Conservation (phyloP, 2,113 vertebrate species). For the Catagonus wagneri region DNA sequence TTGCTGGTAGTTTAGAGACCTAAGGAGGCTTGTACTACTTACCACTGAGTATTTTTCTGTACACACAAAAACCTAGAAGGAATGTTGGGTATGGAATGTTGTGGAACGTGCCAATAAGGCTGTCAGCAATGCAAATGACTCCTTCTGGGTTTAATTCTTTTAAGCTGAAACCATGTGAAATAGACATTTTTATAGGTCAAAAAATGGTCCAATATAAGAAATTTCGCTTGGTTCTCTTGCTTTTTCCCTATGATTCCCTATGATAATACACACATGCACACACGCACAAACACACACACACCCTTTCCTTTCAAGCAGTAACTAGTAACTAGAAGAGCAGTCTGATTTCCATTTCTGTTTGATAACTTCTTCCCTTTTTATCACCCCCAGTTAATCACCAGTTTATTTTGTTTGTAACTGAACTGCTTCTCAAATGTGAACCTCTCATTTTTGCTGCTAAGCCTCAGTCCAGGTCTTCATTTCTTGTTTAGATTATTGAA, state of each 20-base stretch:
- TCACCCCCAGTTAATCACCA: neutral
- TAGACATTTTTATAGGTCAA: constrained; percentile 23
- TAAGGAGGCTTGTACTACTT: constrained; percentile 43
- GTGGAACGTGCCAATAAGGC: neutral
- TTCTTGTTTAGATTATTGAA: neutral
- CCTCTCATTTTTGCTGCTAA: neutral
- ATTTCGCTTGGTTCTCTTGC: neutral
- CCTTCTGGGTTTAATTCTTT: neutral
- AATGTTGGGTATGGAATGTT: constrained; percentile 13
- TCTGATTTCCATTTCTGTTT: neutral
- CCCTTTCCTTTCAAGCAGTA: neutral
- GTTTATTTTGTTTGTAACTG: neutral
- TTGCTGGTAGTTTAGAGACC: constrained; percentile 31
- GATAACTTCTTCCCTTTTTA: too few species aligned
- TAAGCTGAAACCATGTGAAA: neutral
- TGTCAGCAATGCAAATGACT: neutral
- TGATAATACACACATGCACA: neutral
- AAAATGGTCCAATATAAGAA: neutral
- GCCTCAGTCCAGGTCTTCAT: neutral
- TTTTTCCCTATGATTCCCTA: neutral
- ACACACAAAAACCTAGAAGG: neutral
- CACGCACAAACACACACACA: neutral
- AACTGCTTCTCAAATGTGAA: neutral
- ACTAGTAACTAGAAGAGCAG: neutral
- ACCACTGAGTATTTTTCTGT: constrained; percentile 10